Percentiles rank a stretch among this genome's conserved stretches.
Conservation (phyloP, 37 sponge, comb jelly and placozoan genomes). For the Halichondria panicea region DNA sequence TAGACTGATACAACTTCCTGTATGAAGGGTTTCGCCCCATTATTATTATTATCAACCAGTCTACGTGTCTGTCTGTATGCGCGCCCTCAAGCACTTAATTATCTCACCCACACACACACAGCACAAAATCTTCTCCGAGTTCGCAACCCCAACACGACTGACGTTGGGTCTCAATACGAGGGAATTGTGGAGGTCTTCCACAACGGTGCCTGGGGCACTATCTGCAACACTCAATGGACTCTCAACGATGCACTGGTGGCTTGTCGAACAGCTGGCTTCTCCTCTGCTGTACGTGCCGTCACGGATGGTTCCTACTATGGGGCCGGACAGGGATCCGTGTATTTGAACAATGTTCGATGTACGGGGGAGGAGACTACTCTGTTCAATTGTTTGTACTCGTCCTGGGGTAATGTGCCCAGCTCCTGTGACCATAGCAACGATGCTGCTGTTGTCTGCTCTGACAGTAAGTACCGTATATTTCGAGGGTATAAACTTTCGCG, state of each 20-base stretch:
- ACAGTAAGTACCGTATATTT: constrained; percentile 20
- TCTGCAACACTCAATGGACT: neutral
- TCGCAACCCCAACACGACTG: neutral
- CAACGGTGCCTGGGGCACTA: neutral
- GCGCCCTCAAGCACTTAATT: too few species aligned
- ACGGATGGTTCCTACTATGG: neutral
- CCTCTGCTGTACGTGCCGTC: neutral
- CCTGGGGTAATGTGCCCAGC: neutral
- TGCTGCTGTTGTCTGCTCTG: constrained; percentile 23
- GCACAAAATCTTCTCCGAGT: too few species aligned
- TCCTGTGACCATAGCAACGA: neutral
- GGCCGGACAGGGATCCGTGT: neutral
- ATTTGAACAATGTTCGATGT: neutral
- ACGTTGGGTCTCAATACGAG: neutral
- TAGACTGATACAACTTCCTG: too few species aligned
- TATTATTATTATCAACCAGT: too few species aligned
- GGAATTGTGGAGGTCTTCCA: constrained; percentile 1
- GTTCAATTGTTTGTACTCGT: neutral
- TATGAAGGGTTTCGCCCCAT: too few species aligned
- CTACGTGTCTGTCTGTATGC: too few species aligned
- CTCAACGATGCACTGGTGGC: neutral
- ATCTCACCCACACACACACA: too few species aligned
- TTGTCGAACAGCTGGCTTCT: constrained; percentile 9
- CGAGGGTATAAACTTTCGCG: too few species aligned
- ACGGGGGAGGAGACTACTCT: neutral